These are phyloP conservation scores for Epinephelus moara DNA, from an alignment of 2,113 vertebrate species.

Conservation along the genomic window DNA sequence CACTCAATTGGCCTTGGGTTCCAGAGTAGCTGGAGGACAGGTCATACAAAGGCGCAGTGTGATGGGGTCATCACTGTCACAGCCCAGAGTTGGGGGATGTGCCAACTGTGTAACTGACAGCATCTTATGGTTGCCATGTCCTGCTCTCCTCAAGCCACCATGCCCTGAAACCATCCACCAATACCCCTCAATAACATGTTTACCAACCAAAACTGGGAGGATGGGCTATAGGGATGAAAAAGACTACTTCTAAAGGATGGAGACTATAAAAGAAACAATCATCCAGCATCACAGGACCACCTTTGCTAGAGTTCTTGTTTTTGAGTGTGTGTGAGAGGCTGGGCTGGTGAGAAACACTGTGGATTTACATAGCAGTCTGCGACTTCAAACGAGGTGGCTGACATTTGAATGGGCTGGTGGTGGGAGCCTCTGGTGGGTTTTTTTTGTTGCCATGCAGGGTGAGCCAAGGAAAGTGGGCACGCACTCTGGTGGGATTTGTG, in stretches of 20 bases:
- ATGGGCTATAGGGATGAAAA: constrained; percentile 46
- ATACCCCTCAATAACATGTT: constrained; percentile 65
- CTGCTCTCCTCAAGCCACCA: constrained; percentile 65
- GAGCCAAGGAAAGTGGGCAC: constrained; percentile 81
- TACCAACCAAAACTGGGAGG: constrained; percentile 61
- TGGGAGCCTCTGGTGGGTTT: constrained; percentile 77
- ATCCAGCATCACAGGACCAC: constrained; percentile 74
- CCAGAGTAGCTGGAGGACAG: constrained; percentile 70
- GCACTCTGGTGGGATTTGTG: constrained; percentile 70
- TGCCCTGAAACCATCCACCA: constrained; percentile 48
- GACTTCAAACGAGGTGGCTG: constrained; percentile 79
- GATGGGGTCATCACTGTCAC: constrained; percentile 78
- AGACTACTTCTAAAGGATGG: constrained; percentile 63
- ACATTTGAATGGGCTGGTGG: constrained; percentile 81
- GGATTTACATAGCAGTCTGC: constrained; percentile 79
- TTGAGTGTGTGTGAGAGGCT: constrained; percentile 62
- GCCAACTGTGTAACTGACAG: constrained; percentile 76
- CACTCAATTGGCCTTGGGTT: constrained; percentile 75
- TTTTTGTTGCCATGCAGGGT: constrained; percentile 77
- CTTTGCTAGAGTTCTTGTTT: constrained; percentile 68
- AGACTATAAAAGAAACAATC: constrained; percentile 70
- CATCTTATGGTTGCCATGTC: constrained; percentile 75
- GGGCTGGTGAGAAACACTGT: constrained; percentile 77
- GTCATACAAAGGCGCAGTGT: constrained; percentile 78
- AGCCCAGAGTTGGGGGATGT: constrained; percentile 58